Conservation (phyloP, 1,140 invertebrate species). For the Pachyrhynchus sulphureomaculatus region DNA sequence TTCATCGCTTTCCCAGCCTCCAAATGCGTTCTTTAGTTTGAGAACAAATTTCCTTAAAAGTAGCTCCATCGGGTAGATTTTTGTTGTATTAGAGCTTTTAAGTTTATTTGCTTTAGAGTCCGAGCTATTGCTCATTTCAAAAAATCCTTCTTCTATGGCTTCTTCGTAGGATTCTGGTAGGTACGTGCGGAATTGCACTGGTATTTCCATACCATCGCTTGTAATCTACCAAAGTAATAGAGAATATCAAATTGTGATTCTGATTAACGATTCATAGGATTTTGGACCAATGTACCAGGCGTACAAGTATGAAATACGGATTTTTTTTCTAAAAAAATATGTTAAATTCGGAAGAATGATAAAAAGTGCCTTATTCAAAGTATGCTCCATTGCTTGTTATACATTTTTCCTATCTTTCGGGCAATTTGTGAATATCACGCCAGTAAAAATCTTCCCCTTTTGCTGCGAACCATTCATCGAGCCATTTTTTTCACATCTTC, state of each 20-base stretch:
- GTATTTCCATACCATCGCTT: constrained; percentile 12
- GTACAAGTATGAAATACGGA: too few species aligned
- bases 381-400: too few species aligned
- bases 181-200: constrained; percentile 20
- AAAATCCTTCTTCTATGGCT: constrained; percentile 32
- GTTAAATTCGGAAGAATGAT: too few species aligned
- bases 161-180: constrained; percentile 26
- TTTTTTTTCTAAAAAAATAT: too few species aligned
- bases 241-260: not conserved
- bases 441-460: too few species aligned
- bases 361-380: too few species aligned
- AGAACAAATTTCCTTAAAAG: constrained; percentile 32
- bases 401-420: too few species aligned
- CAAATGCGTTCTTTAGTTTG: constrained; percentile 29
- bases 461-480: too few species aligned
- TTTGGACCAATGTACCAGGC: too few species aligned
- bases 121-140: not conserved
- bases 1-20: constrained; percentile 20
- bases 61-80: constrained; percentile 30
- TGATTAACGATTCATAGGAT: too few species aligned
- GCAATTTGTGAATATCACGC: too few species aligned
- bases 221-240: constrained; percentile 7
- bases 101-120: not conserved
- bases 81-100: not conserved
- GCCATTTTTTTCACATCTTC: too few species aligned